phyloP scores from a whole-genome alignment of 2,113 vertebrate species.

The Gobio gobio region DNA sequence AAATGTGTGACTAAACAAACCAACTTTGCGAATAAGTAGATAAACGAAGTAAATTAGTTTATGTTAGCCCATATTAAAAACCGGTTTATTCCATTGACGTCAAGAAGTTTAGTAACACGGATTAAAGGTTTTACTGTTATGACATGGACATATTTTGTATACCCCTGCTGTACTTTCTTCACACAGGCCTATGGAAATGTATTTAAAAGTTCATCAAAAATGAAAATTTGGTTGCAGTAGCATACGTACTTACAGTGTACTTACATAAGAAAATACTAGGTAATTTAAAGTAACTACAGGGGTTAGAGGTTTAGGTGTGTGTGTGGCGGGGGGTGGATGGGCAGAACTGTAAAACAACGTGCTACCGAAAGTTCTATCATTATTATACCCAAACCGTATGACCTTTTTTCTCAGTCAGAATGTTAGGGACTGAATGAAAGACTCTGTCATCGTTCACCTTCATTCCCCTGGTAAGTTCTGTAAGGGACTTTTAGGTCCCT shows the following conservation, averaged over 20 bases:
- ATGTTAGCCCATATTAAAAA: not conserved
- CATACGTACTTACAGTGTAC: too few species aligned
- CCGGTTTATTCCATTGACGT: not conserved
- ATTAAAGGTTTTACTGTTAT: not conserved
- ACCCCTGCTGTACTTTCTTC: not conserved
- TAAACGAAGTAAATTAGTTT: not conserved
- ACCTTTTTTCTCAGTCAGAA: not conserved
- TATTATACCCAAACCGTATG: not conserved
- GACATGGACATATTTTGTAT: not conserved
- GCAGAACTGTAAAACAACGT: too few species aligned
- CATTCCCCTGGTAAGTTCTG: not conserved
- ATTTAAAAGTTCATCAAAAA: not conserved
- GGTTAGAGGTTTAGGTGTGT: too few species aligned
- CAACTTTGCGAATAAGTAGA: not conserved
- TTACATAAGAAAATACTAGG: too few species aligned
- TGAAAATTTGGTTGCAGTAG: not conserved
- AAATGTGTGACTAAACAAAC: not conserved
- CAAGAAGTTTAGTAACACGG: not conserved
- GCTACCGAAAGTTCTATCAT: not conserved
- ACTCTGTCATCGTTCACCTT: not conserved
- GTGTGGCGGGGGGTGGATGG: too few species aligned
- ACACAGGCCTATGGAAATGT: too few species aligned
- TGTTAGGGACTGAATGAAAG: not conserved
- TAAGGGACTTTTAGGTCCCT: not conserved
- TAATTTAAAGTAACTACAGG: too few species aligned